Evolutionary conservation across 1,140 invertebrate species (phyloP).

Genomic region (Augochlora pura): DNA sequence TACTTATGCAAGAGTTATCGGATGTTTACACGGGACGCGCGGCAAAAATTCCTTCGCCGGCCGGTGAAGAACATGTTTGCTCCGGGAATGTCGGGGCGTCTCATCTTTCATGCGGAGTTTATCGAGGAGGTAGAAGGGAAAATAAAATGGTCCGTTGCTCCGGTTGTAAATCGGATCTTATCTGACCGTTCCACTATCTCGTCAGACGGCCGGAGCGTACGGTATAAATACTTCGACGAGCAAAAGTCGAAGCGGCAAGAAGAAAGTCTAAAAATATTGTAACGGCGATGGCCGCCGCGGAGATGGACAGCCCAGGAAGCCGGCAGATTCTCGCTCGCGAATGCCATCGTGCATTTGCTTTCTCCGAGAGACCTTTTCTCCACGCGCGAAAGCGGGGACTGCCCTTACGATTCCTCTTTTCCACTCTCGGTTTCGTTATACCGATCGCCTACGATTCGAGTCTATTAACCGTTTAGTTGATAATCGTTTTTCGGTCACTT

Average conservation of each 20-base stretch:
- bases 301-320: constrained; percentile 30
- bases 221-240: neutral
- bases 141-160: neutral
- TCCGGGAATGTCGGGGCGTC: no score
- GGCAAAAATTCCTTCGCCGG: no score
- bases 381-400: constrained; percentile 18
- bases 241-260: constrained; percentile 3
- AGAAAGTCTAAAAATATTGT: constrained; percentile 34
- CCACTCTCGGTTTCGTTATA: neutral
- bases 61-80: no score
- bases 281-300: neutral
- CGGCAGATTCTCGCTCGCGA: neutral
- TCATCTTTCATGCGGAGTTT: neutral
- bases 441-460: no score
- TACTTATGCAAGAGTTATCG: no score
- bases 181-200: constrained; percentile 5
- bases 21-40: no score
- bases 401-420: constrained; percentile 5
- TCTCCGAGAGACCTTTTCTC: constrained; percentile 33
- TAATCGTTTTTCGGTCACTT: no score
- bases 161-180: constrained; percentile 3
- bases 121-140: neutral
- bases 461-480: no score
- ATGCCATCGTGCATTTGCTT: constrained; percentile 10
- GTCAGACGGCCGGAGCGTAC: neutral